Percentiles rank a stretch among this genome's conserved stretches.
Conservation (phyloP, 2,797 vertebrate genomes). For the Enteromius viviparus region DNA sequence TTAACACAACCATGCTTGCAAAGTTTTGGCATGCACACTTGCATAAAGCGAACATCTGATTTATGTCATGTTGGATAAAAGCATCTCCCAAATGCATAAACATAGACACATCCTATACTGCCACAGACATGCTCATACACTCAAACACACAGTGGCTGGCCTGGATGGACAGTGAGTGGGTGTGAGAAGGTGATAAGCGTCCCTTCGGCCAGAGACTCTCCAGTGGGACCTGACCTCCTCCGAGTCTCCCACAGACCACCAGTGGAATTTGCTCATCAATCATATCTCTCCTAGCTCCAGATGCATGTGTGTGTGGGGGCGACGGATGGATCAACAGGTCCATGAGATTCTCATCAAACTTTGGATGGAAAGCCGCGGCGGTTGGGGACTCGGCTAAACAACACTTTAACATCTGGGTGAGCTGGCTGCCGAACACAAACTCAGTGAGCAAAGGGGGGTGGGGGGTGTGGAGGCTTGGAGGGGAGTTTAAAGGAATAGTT, state of each 20-base stretch:
- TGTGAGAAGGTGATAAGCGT: slow-evolving; percentile 59
- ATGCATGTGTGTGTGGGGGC: slow-evolving; percentile 51
- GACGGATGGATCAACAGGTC: slow-evolving; percentile 56
- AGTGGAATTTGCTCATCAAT: slow-evolving; percentile 60
- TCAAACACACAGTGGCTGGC: slow-evolving; percentile 31
- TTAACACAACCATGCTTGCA: not conserved
- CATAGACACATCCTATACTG: not conserved
- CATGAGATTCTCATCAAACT: slow-evolving; percentile 51
- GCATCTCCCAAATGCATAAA: not conserved
- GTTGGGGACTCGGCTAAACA: slow-evolving; percentile 41
- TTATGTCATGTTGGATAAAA: not conserved
- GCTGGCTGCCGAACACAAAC: slow-evolving; percentile 31
- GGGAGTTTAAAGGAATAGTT: slow-evolving; percentile 28
- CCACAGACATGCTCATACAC: slow-evolving; percentile 3
- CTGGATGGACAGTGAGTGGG: slow-evolving; percentile 47
- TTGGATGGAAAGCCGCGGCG: slow-evolving; percentile 35
- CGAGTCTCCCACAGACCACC: slow-evolving; percentile 52
- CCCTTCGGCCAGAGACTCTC: slow-evolving; percentile 42
- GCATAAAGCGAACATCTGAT: not conserved
- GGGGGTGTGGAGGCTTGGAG: not conserved
- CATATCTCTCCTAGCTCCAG: slow-evolving; percentile 57
- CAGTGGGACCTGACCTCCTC: slow-evolving; percentile 42
- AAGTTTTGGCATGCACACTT: not conserved
- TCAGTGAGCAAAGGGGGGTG: not conserved
- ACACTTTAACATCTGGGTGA: slow-evolving; percentile 57